These are phyloP conservation scores for Thaumatotibia leucotreta DNA, from an alignment of 1,140 invertebrate species.

Conservation along the genomic window DNA sequence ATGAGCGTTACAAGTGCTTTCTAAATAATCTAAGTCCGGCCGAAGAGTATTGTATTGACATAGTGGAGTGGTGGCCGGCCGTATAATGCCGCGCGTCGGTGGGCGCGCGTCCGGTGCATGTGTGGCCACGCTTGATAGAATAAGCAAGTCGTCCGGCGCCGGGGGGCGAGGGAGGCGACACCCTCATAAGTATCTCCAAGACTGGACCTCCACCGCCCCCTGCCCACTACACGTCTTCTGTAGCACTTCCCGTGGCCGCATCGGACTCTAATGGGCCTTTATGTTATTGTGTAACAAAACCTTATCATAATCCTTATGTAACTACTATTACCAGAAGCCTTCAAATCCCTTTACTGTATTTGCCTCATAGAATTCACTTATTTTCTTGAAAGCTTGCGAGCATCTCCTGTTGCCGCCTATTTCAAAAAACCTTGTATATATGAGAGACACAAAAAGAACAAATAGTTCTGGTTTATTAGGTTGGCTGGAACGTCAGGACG, in stretches of 20 bases:
- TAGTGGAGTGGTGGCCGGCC: slow-evolving; percentile 76
- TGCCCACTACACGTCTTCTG: slow-evolving; percentile 72
- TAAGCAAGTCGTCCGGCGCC: slow-evolving; percentile 73
- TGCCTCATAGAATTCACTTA: too few species aligned
- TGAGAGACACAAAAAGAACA: not conserved
- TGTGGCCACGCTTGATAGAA: slow-evolving; percentile 73
- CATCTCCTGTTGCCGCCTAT: too few species aligned
- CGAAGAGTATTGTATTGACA: slow-evolving; percentile 78
- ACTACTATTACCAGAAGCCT: not conserved
- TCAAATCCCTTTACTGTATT: too few species aligned
- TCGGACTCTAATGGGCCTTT: slow-evolving; percentile 63
- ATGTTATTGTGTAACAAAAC: slow-evolving; percentile 49
- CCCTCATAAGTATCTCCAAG: slow-evolving; percentile 61
- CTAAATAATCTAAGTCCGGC: slow-evolving; percentile 78
- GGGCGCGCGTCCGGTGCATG: slow-evolving; percentile 47
- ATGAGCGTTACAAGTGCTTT: slow-evolving; percentile 78
- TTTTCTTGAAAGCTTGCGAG: too few species aligned
- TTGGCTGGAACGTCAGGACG: slow-evolving; percentile 50
- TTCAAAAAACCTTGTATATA: not conserved
- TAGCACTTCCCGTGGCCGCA: slow-evolving; percentile 69
- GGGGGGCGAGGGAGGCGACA: slow-evolving; percentile 34
- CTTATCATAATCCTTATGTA: slow-evolving; percentile 29
- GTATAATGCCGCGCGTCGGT: slow-evolving; percentile 64
- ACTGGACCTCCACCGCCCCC: slow-evolving; percentile 68
- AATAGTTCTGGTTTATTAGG: slow-evolving; percentile 49